phyloP scores from a whole-genome alignment of 2,888 invertebrate genomes.

The Dicyrtomina minuta region DNA sequence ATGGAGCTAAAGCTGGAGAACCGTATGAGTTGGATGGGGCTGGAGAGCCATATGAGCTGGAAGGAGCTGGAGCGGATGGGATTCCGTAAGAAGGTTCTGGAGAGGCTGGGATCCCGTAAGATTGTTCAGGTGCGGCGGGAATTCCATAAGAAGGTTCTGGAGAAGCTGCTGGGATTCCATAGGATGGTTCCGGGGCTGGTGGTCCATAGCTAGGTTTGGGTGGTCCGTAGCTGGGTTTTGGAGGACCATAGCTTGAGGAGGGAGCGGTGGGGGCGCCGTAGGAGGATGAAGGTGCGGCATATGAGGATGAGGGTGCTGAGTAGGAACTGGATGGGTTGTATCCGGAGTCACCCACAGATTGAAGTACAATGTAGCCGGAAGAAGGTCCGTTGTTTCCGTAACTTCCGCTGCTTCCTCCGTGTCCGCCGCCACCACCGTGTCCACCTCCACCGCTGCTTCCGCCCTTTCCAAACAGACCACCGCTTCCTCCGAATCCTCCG shows the following conservation, averaged over 20 bases:
- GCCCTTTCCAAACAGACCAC: constrained; percentile 30
- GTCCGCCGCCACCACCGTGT: constrained; percentile 17
- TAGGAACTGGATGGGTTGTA: constrained; percentile 24
- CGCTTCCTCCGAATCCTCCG: constrained; percentile 24
- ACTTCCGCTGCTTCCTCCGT: constrained; percentile 12
- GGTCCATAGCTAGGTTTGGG: constrained; percentile 8
- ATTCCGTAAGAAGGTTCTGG: too few species aligned
- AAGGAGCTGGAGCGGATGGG: constrained; percentile 4
- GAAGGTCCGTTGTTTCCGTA: constrained; percentile 23
- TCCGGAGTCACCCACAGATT: constrained; percentile 39
- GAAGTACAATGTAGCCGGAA: constrained; percentile 50
- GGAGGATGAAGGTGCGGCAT: constrained; percentile 16
- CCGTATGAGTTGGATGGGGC: constrained; percentile 13
- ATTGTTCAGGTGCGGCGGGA: constrained; percentile 6
- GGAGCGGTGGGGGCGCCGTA: constrained; percentile 14
- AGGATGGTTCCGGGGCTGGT: constrained; percentile 7
- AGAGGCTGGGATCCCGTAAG: constrained; percentile 14
- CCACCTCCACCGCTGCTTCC: constrained; percentile 17
- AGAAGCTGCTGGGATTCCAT: constrained; percentile 12
- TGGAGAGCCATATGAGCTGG: constrained; percentile 8
- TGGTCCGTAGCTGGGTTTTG: constrained; percentile 6
- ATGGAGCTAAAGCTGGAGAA: constrained; percentile 1
- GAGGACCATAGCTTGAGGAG: constrained; percentile 16
- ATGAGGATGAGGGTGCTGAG: constrained; percentile 9
- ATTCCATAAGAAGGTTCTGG: constrained; percentile 18